Conservation (phyloP, 2,113 vertebrate genomes). For the Campylomormyrus numenius region DNA sequence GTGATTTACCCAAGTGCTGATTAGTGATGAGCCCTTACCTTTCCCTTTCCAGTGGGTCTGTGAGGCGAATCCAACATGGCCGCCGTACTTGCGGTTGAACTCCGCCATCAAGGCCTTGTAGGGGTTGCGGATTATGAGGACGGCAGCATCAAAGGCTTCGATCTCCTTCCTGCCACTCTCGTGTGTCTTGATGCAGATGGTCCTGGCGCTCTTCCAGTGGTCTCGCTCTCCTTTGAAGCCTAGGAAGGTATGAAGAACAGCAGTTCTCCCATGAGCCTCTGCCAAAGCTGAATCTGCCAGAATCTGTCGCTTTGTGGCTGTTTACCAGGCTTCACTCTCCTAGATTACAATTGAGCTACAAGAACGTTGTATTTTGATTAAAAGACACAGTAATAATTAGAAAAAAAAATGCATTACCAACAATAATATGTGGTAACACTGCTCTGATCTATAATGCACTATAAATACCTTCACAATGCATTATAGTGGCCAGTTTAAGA, state of each 20-base stretch:
- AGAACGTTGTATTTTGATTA: background rate
- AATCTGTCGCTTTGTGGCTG: background rate
- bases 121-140: conserved; percentile 89
- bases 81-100: conserved; percentile 93
- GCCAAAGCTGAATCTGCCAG: background rate
- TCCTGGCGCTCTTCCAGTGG: conserved; percentile 88
- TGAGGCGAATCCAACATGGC: conserved; percentile 89
- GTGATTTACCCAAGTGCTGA: background rate
- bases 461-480: background rate
- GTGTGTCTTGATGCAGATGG: conserved; percentile 92
- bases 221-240: conserved; percentile 95
- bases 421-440: background rate
- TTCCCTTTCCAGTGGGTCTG: conserved; percentile 92
- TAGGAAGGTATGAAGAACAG: conserved; percentile 33
- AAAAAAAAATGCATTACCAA: background rate
- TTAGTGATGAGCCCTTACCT: conserved; percentile 59
- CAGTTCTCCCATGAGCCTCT: background rate
- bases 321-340: background rate
- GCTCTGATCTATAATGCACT: background rate
- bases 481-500: background rate
- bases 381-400: background rate
- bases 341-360: background rate
- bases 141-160: conserved; percentile 78
- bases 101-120: conserved; percentile 97
- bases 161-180: conserved; percentile 94